Conservation (phyloP, 2,797 vertebrate species). For the Neomorphus geoffroyi region DNA sequence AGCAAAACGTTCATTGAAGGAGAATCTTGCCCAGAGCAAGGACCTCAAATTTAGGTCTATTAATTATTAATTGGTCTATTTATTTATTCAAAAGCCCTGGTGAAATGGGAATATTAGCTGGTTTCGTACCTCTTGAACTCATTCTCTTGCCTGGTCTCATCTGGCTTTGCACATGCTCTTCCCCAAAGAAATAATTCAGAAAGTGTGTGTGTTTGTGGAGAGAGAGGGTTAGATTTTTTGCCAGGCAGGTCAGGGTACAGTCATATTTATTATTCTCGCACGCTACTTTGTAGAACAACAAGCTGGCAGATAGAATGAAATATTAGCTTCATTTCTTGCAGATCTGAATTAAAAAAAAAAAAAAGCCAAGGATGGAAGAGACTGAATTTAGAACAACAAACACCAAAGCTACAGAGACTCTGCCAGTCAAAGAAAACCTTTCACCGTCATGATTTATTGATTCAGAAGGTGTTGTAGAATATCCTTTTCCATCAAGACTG, state of each 20-base stretch:
- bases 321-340: constrained; percentile 8
- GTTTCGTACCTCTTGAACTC: background rate
- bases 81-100: constrained; percentile 49
- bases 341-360: background rate
- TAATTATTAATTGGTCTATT: constrained; percentile 53
- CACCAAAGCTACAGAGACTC: background rate
- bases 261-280: constrained; percentile 11
- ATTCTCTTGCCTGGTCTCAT: background rate
- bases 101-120: constrained; percentile 47
- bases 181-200: background rate
- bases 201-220: background rate
- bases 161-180: background rate
- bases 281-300: background rate
- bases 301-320: constrained; percentile 13
- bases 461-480: background rate
- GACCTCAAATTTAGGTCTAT: constrained; percentile 32
- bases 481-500: background rate
- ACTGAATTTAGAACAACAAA: constrained; percentile 11
- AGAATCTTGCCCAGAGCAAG: constrained; percentile 16
- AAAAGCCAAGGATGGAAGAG: background rate
- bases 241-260: background rate
- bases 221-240: background rate
- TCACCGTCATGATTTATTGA: background rate
- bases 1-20: background rate
- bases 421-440: background rate